Conservation (phyloP, 2,888 invertebrate species). For the Danaus chrysippus region DNA sequence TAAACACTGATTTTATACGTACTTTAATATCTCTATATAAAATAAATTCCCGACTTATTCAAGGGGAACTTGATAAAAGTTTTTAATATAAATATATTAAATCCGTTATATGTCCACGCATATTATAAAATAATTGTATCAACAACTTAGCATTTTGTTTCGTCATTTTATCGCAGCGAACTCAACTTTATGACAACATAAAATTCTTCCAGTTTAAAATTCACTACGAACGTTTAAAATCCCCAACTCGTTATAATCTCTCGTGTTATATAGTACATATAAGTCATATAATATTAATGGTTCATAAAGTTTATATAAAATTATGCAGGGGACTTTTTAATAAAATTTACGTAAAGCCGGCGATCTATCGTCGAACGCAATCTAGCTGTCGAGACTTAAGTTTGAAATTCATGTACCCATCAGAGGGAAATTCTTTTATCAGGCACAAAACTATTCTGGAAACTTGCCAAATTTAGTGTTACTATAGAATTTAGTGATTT, state of each 20-base stretch:
- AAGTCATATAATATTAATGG: slow-evolving; percentile 18
- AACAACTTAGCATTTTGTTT: background rate
- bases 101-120: too few relatives aligned
- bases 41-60: too few relatives aligned
- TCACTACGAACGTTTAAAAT: background rate
- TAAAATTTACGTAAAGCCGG: slow-evolving; percentile 17
- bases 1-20: too few relatives aligned
- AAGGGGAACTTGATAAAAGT: too few relatives aligned
- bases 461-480: slow-evolving; percentile 19
- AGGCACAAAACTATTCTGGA: slow-evolving; percentile 21
- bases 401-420: slow-evolving; percentile 43
- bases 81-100: too few relatives aligned
- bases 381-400: slow-evolving; percentile 32
- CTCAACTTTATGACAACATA: slow-evolving; percentile 1
- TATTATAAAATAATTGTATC: background rate
- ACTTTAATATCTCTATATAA: too few relatives aligned
- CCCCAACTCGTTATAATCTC: background rate
- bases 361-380: slow-evolving; percentile 23
- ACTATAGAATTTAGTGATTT: background rate
- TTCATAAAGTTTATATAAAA: slow-evolving; percentile 19
- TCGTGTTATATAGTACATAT: slow-evolving; percentile 2
- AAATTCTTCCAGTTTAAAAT: slow-evolving; percentile 4
- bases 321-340: slow-evolving; percentile 20
- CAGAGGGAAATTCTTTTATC: slow-evolving; percentile 33
- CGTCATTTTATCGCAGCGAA: background rate